These are phyloP conservation scores for Mercenaria mercenaria DNA, from an alignment of 1,140 invertebrate genomes.

Conservation along the genomic window DNA sequence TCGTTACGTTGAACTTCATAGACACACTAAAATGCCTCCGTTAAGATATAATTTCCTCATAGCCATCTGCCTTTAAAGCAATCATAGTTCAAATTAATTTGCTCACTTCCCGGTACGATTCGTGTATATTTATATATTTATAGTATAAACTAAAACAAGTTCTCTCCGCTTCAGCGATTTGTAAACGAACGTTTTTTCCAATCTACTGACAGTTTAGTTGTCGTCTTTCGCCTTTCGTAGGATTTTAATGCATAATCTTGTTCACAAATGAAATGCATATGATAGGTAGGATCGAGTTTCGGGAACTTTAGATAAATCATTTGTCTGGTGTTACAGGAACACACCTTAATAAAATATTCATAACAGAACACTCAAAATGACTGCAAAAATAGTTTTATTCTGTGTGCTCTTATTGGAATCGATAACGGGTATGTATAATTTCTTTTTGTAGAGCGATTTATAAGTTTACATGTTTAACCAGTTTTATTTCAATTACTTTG, in stretches of 20 bases:
- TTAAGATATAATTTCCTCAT: too few species aligned
- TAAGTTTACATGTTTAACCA: too few species aligned
- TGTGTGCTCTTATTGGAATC: conserved; percentile 1
- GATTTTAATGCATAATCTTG: neutral
- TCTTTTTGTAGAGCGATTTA: neutral
- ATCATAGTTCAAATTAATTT: neutral
- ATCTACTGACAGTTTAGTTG: neutral
- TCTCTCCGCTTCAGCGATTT: conserved; percentile 7
- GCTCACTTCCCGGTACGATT: neutral
- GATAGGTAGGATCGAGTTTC: neutral
- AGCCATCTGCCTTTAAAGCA: too few species aligned
- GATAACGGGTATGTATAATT: neutral
- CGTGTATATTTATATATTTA: neutral
- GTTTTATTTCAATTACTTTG: too few species aligned
- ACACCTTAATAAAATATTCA: neutral
- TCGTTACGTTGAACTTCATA: too few species aligned
- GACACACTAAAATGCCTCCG: too few species aligned
- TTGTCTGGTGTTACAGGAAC: too few species aligned
- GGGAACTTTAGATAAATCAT: neutral
- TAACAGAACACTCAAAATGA: neutral
- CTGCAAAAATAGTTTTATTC: neutral
- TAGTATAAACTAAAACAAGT: neutral
- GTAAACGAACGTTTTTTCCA: neutral
- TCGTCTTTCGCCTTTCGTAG: neutral
- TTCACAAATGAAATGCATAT: neutral